A percentile compares a stretch with the other conserved stretches of the same genome.
Conservation (phyloP, 2,888 invertebrate genomes). For the Pyrgus malvae region DNA sequence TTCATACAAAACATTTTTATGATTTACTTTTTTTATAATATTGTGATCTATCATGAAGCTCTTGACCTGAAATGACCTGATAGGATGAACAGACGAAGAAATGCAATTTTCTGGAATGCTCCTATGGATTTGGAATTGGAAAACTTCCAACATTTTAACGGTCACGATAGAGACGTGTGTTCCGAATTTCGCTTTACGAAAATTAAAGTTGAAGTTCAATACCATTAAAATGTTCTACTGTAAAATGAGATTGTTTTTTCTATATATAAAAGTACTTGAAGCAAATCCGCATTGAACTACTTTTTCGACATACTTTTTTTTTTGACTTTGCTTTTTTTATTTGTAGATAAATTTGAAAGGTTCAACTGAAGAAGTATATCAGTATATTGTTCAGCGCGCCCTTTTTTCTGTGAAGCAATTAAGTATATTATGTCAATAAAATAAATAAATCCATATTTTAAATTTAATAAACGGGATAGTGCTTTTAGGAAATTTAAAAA, state of each 20-base stretch:
- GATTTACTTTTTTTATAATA: background rate
- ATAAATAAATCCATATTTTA: too few species aligned
- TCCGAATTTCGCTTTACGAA: slow-evolving; percentile 18
- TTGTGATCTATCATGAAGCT: slow-evolving; percentile 37
- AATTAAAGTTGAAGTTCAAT: slow-evolving; percentile 16
- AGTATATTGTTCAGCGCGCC: too few species aligned
- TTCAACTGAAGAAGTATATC: too few species aligned
- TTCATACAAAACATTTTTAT: too few species aligned
- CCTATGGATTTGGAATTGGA: slow-evolving; percentile 42
- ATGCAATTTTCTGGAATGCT: slow-evolving; percentile 43
- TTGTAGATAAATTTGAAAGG: too few species aligned
- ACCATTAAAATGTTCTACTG: background rate
- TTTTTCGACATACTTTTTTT: background rate
- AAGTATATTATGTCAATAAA: too few species aligned
- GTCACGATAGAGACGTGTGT: slow-evolving; percentile 23
- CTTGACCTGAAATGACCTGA: slow-evolving; percentile 36
- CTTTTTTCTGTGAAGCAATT: too few species aligned
- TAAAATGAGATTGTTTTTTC: background rate
- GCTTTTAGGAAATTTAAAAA: too few species aligned
- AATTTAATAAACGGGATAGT: too few species aligned
- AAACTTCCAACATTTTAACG: slow-evolving; percentile 42
- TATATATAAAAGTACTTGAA: background rate
- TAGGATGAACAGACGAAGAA: slow-evolving; percentile 37
- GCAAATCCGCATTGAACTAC: too few species aligned
- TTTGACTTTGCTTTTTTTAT: too few species aligned